These are phyloP conservation scores for Drosophila cracens DNA, from an alignment of 2,888 invertebrate species.

Conservation along the genomic window DNA sequence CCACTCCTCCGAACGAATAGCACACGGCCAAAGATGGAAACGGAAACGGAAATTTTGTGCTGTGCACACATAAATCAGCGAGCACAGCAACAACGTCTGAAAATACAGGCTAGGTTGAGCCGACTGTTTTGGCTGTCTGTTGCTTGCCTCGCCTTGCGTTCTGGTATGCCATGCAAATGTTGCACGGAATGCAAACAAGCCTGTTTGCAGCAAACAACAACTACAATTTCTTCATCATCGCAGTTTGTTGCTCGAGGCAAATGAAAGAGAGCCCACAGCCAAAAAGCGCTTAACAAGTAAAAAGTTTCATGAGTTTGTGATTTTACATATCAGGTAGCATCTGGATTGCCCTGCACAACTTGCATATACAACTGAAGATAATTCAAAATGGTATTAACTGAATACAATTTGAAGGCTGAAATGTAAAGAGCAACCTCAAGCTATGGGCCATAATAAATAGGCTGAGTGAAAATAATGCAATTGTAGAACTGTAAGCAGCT, in stretches of 20 bases:
- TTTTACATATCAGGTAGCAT: constrained; percentile 6
- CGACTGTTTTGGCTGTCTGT: constrained; percentile 25
- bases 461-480: not conserved
- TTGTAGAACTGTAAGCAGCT: not conserved
- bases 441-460: not conserved
- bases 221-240: constrained; percentile 60
- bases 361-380: not conserved
- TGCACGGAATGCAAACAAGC: constrained; percentile 78
- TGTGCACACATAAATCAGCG: constrained; percentile 78
- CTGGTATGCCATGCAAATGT: constrained; percentile 62
- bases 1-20: not conserved
- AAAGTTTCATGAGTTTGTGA: constrained; percentile 6
- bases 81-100: constrained; percentile 50
- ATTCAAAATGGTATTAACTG: not conserved
- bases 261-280: constrained; percentile 37
- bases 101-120: constrained; percentile 56
- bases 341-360: constrained; percentile 20
- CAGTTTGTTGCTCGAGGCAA: constrained; percentile 16
- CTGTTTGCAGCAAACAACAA: constrained; percentile 32
- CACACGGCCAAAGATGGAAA: constrained; percentile 33
- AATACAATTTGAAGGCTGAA: not conserved
- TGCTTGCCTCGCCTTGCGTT: constrained; percentile 10
- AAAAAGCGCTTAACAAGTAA: constrained; percentile 40
- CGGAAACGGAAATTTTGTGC: constrained; percentile 81
- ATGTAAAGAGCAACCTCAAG: not conserved